These are phyloP conservation scores for Xanthia togata DNA, from an alignment of 2,888 invertebrate species.

Conservation along the genomic window DNA sequence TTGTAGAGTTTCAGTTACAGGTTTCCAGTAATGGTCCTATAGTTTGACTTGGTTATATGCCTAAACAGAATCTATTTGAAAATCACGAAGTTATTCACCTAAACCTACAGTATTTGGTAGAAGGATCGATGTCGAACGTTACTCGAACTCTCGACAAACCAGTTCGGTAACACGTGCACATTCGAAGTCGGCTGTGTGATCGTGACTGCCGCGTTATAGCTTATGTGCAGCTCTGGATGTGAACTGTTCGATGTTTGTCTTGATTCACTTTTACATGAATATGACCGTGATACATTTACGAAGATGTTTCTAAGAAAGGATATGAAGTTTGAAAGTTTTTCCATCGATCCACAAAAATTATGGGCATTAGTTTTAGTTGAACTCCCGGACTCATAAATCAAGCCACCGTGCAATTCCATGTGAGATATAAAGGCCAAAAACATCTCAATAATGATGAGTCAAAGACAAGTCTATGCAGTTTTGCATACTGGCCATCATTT, in stretches of 20 bases:
- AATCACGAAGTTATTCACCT: not conserved
- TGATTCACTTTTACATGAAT: slow-evolving; percentile 48
- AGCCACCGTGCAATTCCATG: no score
- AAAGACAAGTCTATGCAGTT: no score
- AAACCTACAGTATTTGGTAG: slow-evolving; percentile 33
- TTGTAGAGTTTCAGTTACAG: not conserved
- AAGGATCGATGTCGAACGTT: slow-evolving; percentile 49
- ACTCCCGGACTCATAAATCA: no score
- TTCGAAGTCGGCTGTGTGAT: slow-evolving; percentile 64
- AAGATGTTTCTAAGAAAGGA: not conserved
- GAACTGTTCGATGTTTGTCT: slow-evolving; percentile 51
- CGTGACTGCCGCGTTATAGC: slow-evolving; percentile 81
- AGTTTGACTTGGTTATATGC: not conserved
- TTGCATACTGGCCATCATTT: no score
- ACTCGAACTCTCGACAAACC: slow-evolving; percentile 68
- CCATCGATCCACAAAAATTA: no score
- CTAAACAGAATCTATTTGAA: not conserved
- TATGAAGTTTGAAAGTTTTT: not conserved
- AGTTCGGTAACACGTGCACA: slow-evolving; percentile 80
- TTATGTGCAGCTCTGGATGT: slow-evolving; percentile 55
- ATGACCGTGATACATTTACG: slow-evolving; percentile 16
- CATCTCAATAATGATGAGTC: no score
- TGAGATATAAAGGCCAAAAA: no score
- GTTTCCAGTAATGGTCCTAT: not conserved
- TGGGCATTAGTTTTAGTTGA: not conserved